Evolutionary conservation across 2,113 vertebrate genomes (phyloP).

Genomic region (Sphyrna mokarran): DNA sequence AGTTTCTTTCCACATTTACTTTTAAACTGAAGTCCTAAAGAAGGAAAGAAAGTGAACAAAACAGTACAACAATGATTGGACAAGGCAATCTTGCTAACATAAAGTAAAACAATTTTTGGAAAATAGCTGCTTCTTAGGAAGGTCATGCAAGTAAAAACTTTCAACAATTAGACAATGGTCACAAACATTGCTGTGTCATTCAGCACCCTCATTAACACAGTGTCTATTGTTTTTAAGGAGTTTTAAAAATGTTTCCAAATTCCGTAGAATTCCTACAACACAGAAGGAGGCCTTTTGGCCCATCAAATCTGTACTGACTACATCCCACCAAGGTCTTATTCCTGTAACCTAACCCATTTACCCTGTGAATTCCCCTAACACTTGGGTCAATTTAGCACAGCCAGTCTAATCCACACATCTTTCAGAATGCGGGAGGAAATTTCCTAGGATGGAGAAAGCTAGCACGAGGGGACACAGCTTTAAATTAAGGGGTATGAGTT

Average conservation of each 20-base stretch:
- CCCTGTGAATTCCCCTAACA: no score
- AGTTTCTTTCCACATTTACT: neutral
- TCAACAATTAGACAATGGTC: neutral
- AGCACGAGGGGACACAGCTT: no score
- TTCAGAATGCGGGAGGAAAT: no score
- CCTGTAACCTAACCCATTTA: no score
- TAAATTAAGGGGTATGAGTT: no score
- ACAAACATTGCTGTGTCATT: neutral
- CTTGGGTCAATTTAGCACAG: no score
- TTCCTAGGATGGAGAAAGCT: no score
- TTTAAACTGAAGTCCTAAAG: neutral
- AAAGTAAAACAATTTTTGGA: neutral
- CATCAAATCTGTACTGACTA: no score
- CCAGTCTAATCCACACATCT: no score
- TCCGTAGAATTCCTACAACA: neutral
- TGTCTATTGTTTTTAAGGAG: neutral
- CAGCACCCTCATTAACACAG: no score
- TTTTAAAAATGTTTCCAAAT: neutral
- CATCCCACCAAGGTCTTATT: no score
- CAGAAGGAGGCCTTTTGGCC: no score
- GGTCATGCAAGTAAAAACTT: neutral
- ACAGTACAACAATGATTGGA: neutral
- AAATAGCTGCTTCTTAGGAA: neutral
- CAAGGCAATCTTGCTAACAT: neutral
- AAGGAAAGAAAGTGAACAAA: neutral